Evolutionary conservation across 2,113 vertebrate species (phyloP).

Genomic region (Orcinus orca): DNA sequence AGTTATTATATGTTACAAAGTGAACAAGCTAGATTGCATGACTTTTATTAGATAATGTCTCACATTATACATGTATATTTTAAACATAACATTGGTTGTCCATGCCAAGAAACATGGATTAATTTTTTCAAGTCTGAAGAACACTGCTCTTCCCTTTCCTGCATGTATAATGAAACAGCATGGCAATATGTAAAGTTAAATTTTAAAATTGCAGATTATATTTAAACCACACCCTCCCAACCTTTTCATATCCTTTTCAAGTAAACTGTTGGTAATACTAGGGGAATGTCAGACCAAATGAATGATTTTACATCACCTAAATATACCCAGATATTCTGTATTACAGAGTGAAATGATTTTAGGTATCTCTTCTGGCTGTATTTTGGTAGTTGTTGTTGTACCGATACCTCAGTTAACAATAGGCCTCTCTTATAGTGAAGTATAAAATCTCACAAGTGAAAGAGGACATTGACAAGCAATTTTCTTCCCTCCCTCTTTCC

Average conservation of each 20-base stretch:
- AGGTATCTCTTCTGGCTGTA: background rate
- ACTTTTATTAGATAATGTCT: slow-evolving; percentile 69
- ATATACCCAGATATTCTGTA: background rate
- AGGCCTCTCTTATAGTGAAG: background rate
- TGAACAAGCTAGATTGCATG: slow-evolving; percentile 54
- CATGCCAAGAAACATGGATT: slow-evolving; percentile 71
- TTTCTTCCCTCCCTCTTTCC: background rate
- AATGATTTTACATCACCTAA: background rate
- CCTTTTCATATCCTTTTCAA: slow-evolving; percentile 55
- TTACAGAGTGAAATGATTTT: background rate
- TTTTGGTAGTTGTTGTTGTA: background rate
- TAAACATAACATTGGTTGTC: slow-evolving; percentile 63
- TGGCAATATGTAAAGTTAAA: slow-evolving; percentile 66
- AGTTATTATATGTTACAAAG: slow-evolving; percentile 63
- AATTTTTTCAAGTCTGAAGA: slow-evolving; percentile 71
- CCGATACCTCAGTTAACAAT: background rate
- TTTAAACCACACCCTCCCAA: slow-evolving; percentile 63
- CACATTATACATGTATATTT: slow-evolving; percentile 65
- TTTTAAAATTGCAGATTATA: slow-evolving; percentile 68
- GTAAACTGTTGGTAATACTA: slow-evolving; percentile 38
- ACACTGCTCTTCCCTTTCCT: slow-evolving; percentile 53
- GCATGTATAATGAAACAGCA: slow-evolving; percentile 67
- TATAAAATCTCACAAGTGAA: background rate
- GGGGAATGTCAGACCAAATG: background rate
- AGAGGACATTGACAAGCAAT: background rate